Evolutionary conservation across 2,797 vertebrate species (phyloP).

Genomic region (Molossus alvarezi): DNA sequence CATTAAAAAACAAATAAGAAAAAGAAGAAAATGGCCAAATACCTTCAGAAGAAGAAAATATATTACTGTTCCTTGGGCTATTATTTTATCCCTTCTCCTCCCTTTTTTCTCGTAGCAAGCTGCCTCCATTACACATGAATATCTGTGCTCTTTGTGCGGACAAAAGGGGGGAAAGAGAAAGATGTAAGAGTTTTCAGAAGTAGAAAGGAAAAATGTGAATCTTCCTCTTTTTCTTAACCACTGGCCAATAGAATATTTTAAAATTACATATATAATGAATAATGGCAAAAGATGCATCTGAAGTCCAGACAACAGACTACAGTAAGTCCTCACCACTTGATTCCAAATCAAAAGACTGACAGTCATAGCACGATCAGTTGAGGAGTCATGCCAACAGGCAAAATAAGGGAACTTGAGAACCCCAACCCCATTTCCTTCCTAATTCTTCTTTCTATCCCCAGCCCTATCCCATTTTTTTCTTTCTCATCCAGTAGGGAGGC

Average conservation of each 20-base stretch:
- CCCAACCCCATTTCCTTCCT: background rate
- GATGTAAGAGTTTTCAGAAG: background rate
- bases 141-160: slow-evolving; percentile 1
- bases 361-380: slow-evolving; percentile 50
- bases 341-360: slow-evolving; percentile 78
- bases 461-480: background rate
- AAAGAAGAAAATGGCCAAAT: background rate
- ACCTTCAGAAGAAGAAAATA: slow-evolving; percentile 12
- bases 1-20: background rate
- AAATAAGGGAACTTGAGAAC: slow-evolving; percentile 47
- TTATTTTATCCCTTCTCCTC: background rate
- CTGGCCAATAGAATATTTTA: slow-evolving; percentile 67
- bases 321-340: slow-evolving; percentile 68
- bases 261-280: background rate
- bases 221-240: slow-evolving; percentile 58
- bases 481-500: slow-evolving; percentile 58
- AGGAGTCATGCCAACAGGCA: slow-evolving; percentile 10
- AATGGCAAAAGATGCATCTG: slow-evolving; percentile 66
- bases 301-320: slow-evolving; percentile 80
- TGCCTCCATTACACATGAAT: background rate
- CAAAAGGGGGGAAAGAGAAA: background rate
- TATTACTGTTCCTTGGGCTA: background rate
- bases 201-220: background rate
- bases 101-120: background rate
- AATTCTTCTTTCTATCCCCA: background rate